Percentiles rank a stretch among this genome's conserved stretches.
These are phyloP conservation scores for Drosophila lacteicornis DNA, from an alignment of 1,140 invertebrate species.

Conservation along the genomic window DNA sequence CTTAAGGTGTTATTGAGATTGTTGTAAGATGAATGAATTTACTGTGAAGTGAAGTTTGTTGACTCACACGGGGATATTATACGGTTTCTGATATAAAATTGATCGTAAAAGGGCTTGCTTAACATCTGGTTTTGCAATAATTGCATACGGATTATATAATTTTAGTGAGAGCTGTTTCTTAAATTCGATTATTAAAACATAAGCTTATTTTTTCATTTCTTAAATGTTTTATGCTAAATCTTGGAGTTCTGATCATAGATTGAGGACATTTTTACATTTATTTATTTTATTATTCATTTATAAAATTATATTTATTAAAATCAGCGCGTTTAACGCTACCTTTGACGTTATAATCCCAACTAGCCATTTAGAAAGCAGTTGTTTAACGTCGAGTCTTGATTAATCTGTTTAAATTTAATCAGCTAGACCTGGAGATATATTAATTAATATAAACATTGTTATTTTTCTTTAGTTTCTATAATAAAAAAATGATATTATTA, in stretches of 20 bases:
- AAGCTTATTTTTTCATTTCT: neutral
- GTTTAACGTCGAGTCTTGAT: too few relatives aligned
- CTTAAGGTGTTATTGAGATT: conserved; percentile 37
- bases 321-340: too few relatives aligned
- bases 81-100: neutral
- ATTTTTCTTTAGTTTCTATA: too few relatives aligned
- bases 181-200: neutral
- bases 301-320: too few relatives aligned
- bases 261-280: too few relatives aligned
- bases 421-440: too few relatives aligned
- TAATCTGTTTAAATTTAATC: too few relatives aligned
- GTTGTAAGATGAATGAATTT: conserved; percentile 20
- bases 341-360: too few relatives aligned
- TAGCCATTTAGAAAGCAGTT: too few relatives aligned
- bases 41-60: neutral
- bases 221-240: neutral
- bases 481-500: neutral
- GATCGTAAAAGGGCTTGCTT: neutral
- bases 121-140: neutral
- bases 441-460: too few relatives aligned
- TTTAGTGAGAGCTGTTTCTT: neutral
- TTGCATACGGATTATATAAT: neutral
- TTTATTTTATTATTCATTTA: too few relatives aligned
- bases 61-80: neutral
- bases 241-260: neutral